Evolutionary conservation across 2,113 vertebrate genomes (phyloP), one percentile per base, ranked within the genome.

Genomic region (Conger conger): DNA sequence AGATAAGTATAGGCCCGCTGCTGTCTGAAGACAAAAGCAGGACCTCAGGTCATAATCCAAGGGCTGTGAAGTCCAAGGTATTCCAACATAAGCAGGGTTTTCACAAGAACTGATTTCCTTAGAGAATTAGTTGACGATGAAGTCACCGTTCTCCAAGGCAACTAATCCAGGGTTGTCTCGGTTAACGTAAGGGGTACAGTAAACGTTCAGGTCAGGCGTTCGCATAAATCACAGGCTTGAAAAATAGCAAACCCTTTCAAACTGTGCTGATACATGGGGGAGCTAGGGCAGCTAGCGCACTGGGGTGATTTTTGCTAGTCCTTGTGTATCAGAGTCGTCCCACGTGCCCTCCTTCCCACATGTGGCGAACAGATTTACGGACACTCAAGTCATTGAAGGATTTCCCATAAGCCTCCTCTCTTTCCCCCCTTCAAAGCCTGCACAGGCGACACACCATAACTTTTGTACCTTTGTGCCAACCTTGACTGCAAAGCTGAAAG

Each of bases 351-450:
- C 76, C 76, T 20, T 38, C 76, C 37, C 76, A 78, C 76, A 78
- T 78, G 36, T 78, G 76, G 76, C 16, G 35, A 9, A 38, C 76
- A 78, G 36, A 78, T 78, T 78, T 78, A 17, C 23, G 20, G 40
- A 54, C 2, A 35, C 33, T 37, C 33, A 8, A 33, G 68, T 33
- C n/a, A 33, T 33, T 27, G 1, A 1, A 33, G 68, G 68, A 30
- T 81, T 81, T 33, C n/a, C 79, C 79, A 50, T 53, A 81, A 81
- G n/a, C 68, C 42, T 81, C 23, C 9, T 45, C 23, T 30, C 79
- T 18, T 7, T 16, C 23, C 13, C 40, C 4, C 42, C 6, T 5
- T 16, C 40, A 16, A 81, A 15, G 42, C 27, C 11, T n/a, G 23
- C 23, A 13, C 42, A 50, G 79, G 5, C 0, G 36, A 38, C 73